Percentiles rank a stretch among this genome's conserved stretches.
Evolutionary conservation across 2,797 vertebrate genomes (phyloP).

Genomic region (Catharus ustulatus): DNA sequence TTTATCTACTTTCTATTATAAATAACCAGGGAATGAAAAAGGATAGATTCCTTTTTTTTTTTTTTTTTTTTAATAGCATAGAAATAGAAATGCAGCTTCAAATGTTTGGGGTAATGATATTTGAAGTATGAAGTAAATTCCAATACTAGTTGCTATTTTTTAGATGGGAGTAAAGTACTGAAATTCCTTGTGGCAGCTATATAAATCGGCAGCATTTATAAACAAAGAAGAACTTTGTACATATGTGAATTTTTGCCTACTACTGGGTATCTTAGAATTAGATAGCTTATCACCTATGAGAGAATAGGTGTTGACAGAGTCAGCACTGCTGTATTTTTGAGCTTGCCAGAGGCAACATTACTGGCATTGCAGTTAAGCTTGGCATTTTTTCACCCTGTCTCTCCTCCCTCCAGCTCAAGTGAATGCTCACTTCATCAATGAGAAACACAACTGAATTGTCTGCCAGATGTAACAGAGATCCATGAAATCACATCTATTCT

Average conservation of each 20-base stretch:
- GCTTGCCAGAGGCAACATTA: background rate
- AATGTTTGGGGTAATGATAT: constrained; percentile 14
- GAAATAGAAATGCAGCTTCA: constrained; percentile 34
- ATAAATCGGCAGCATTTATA: background rate
- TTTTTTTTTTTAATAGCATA: background rate
- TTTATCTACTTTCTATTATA: constrained; percentile 64
- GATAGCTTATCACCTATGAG: constrained; percentile 29
- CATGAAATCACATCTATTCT: constrained; percentile 24
- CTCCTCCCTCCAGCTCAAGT: background rate
- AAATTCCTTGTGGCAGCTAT: background rate
- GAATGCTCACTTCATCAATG: constrained; percentile 44
- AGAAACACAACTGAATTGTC: constrained; percentile 22
- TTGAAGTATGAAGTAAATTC: constrained; percentile 42
- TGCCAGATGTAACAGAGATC: constrained; percentile 16
- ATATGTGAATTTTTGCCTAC: constrained; percentile 7
- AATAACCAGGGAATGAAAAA: constrained; percentile 59
- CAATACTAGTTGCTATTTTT: constrained; percentile 14
- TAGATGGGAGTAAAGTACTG: constrained; percentile 3
- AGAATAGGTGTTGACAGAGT: constrained; percentile 38
- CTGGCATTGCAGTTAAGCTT: constrained; percentile 42
- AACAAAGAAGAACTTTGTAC: constrained; percentile 28
- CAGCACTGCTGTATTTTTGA: constrained; percentile 33
- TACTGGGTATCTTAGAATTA: constrained; percentile 7
- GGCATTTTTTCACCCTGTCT: constrained; percentile 26
- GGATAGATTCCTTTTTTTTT: background rate